These are phyloP conservation scores for Drosophila ambigua DNA, from an alignment of 1,140 invertebrate species.

Conservation along the genomic window DNA sequence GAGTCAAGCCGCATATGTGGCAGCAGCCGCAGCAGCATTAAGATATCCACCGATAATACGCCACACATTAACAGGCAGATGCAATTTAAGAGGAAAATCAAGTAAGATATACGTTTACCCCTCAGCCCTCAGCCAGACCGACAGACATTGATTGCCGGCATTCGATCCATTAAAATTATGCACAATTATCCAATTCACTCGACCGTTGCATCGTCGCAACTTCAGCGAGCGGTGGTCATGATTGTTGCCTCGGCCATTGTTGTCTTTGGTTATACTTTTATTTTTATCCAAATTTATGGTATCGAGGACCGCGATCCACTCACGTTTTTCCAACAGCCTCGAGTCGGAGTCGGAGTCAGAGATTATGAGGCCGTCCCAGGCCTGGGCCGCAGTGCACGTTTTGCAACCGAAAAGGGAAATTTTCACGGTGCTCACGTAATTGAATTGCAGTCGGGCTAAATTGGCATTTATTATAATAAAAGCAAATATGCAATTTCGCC, in stretches of 20 bases:
- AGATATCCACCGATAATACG: constrained; percentile 13
- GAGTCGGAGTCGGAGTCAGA: constrained; percentile 18
- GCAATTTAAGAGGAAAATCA: constrained; percentile 50
- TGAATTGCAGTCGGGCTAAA: constrained; percentile 78
- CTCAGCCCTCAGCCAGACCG: neutral
- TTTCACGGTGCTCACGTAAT: constrained; percentile 77
- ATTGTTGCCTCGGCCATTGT: constrained; percentile 40
- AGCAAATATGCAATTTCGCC: constrained; percentile 80
- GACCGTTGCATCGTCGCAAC: constrained; percentile 50
- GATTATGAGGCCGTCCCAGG: constrained; percentile 62
- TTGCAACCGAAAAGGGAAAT: constrained; percentile 73
- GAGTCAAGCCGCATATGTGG: constrained; percentile 20
- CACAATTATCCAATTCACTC: constrained; percentile 77
- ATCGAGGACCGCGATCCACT: constrained; percentile 48
- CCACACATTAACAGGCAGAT: constrained; percentile 41
- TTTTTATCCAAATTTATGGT: constrained; percentile 51
- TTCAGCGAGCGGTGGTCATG: constrained; percentile 21
- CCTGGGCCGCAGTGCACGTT: constrained; percentile 53
- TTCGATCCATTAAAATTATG: constrained; percentile 59
- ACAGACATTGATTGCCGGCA: constrained; percentile 25
- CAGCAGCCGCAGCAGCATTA: constrained; percentile 9
- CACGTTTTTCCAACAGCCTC: constrained; percentile 50
- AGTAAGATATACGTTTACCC: constrained; percentile 22
- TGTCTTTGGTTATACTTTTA: constrained; percentile 11
- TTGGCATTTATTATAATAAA: constrained; percentile 83